Percentiles rank a stretch among this genome's conserved stretches.
Evolutionary conservation across 2,113 vertebrate genomes (phyloP).

Genomic region (Leptobrachium leishanense): DNA sequence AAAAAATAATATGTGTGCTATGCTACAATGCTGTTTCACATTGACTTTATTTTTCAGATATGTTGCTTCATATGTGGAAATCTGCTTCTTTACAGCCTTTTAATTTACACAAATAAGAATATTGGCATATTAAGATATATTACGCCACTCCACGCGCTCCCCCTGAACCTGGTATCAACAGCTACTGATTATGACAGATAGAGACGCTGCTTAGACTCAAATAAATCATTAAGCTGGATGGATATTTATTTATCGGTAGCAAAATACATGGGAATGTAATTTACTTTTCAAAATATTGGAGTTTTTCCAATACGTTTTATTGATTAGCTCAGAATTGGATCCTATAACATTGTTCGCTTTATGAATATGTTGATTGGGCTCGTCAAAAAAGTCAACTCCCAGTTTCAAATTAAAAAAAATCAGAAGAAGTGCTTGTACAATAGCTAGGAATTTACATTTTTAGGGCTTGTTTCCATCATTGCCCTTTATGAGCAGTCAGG

Average conservation of each 20-base stretch:
- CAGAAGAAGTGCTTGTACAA: too few relatives aligned
- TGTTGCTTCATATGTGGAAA: too few relatives aligned
- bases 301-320: conserved; percentile 28
- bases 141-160: background rate
- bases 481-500: too few relatives aligned
- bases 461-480: too few relatives aligned
- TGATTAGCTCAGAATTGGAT: background rate
- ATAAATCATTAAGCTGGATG: background rate
- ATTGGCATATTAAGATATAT: background rate
- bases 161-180: background rate
- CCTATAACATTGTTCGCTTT: too few relatives aligned
- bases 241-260: background rate
- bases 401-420: too few relatives aligned
- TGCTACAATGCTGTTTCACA: too few relatives aligned
- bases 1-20: too few relatives aligned
- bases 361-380: too few relatives aligned
- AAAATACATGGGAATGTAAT: background rate
- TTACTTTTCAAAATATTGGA: conserved; percentile 18
- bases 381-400: too few relatives aligned
- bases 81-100: background rate
- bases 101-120: background rate
- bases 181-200: background rate
- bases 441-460: too few relatives aligned
- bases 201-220: background rate
- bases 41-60: too few relatives aligned